phyloP scores from a whole-genome alignment of 2,797 vertebrate species.

The Rhodeus uyekii region DNA sequence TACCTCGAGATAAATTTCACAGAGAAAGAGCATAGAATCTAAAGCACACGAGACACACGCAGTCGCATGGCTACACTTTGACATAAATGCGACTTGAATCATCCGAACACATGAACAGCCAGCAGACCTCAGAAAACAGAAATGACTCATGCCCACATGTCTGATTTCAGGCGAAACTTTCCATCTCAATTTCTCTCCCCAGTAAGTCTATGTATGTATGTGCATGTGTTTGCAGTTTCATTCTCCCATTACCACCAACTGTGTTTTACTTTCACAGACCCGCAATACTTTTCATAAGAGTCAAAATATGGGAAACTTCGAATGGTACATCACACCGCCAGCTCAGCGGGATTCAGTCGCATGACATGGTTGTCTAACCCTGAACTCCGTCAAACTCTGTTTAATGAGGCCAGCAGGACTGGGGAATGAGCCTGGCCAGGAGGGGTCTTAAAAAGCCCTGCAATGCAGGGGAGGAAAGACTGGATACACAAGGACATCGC shows the following conservation, averaged over 20 bases:
- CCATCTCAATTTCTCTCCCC: constrained; percentile 6
- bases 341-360: constrained; percentile 22
- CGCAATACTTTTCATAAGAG: constrained; percentile 32
- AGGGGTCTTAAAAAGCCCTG: constrained; percentile 32
- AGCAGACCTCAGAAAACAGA: constrained; percentile 27
- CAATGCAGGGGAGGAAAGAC: constrained; percentile 21
- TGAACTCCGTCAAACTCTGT: constrained; percentile 22
- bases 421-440: constrained; percentile 29
- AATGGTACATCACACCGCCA: constrained; percentile 19
- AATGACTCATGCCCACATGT: constrained; percentile 37
- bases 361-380: constrained; percentile 49
- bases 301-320: constrained; percentile 14
- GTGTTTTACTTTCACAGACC: constrained; percentile 7
- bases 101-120: constrained; percentile 18
- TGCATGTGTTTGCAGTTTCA: background rate
- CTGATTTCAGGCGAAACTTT: constrained; percentile 23
- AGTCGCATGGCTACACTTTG: constrained; percentile 21
- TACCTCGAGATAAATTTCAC: constrained; percentile 20
- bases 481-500: constrained; percentile 29
- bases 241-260: constrained; percentile 25
- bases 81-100: constrained; percentile 36
- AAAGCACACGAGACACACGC: background rate
- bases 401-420: constrained; percentile 40
- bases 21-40: background rate
- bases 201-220: background rate